Evolutionary conservation across 2,888 invertebrate species (phyloP), one percentile per base, ranked within the genome.

Genomic region (Apomyelois bistriatella): DNA sequence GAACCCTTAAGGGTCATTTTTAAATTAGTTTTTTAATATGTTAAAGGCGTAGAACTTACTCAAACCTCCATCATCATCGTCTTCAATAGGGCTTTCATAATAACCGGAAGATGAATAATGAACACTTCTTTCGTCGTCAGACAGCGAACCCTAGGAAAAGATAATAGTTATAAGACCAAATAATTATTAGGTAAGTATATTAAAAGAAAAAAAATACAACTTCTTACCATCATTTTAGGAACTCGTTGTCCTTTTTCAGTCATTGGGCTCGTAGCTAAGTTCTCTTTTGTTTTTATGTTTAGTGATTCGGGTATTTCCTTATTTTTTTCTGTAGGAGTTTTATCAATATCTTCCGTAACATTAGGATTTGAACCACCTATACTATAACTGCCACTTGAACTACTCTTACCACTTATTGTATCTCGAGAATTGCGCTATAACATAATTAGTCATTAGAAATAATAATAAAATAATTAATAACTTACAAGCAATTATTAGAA

Each of bases 101-200:
- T 94, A 94, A 0, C 94, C 94, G 2, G 94, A 94, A 4, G 94
- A 94, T 32, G 94, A 94, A 76, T 94, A 94, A 58, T 93, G 93
- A 59, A 91, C 93, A 80, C 94, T 94, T 72, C 93, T 86, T 73
- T 94, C 94, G 66, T 94, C 94, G 66, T 94, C 94, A 6, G 93
- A 93, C 53, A 93, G 70, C 6, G 94, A 94, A 52, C 92, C 91
- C 85, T 93, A 61, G 22, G 79, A 72, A 8, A 12, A 1, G 10
- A 32, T 32, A 32, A 32, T n/a, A 32, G 2, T 32, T 10, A 32
- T 32, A 2, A 32, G 32, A 3, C 8, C 10, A 10, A 9, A n/a
- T 3, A 9, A 32, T 10, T 6, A 10, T 32, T 7, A 22, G 5
- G 2, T 22, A 22, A 22, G 5, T 22, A n/a, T n/a, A n/a, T n/a